phyloP scores from a whole-genome alignment of 2,888 invertebrate genomes.

The Drosophila basisetae region DNA sequence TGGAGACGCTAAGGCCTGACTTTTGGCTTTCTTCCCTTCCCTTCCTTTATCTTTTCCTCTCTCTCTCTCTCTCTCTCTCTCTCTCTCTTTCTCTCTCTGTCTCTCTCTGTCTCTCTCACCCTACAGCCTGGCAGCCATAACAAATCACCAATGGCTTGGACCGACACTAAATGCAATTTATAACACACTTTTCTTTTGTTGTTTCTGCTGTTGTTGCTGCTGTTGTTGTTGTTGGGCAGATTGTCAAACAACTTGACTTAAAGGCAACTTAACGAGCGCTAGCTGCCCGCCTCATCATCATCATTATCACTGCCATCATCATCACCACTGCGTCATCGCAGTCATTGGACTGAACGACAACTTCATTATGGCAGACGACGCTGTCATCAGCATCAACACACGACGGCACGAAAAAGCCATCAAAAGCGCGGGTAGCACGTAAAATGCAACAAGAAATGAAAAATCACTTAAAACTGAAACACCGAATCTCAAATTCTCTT shows the following conservation, averaged over 20 bases:
- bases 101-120: neutral
- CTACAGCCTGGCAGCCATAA: slow-evolving; percentile 63
- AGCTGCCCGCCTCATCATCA: slow-evolving; percentile 42
- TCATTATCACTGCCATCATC: slow-evolving; percentile 16
- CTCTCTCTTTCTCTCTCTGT: neutral
- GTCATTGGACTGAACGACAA: slow-evolving; percentile 69
- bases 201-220: neutral
- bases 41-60: neutral
- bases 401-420: slow-evolving; percentile 67
- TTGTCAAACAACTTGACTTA: slow-evolving; percentile 78
- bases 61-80: neutral
- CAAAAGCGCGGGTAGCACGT: slow-evolving; percentile 63
- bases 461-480: neutral
- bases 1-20: slow-evolving; percentile 37
- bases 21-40: slow-evolving; percentile 29
- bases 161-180: slow-evolving; percentile 79
- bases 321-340: slow-evolving; percentile 14
- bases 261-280: slow-evolving; percentile 75
- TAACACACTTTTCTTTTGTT: slow-evolving; percentile 63
- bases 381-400: slow-evolving; percentile 72
- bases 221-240: slow-evolving; percentile 43
- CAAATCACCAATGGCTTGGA: slow-evolving; percentile 76
- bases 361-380: slow-evolving; percentile 64
- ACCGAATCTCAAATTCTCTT: slow-evolving; percentile 30
- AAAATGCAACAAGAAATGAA: slow-evolving; percentile 61